A percentile compares a stretch with the other conserved stretches of the same genome.
phyloP scores from a whole-genome alignment of 2,113 vertebrate species.

The Cromileptes altivelis region DNA sequence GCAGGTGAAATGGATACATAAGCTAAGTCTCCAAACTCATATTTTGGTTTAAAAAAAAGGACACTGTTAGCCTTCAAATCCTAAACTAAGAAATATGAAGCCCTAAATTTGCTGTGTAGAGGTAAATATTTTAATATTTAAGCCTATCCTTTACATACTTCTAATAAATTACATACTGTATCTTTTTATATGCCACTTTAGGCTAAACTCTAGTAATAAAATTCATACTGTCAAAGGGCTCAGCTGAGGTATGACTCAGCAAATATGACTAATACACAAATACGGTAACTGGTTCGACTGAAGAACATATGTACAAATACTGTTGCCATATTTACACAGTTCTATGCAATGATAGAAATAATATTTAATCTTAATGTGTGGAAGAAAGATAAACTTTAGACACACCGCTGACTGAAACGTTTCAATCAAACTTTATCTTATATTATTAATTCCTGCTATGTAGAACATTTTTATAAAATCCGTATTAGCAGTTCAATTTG shows the following conservation, averaged over 20 bases:
- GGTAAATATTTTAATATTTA: conserved; percentile 39
- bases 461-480: conserved; percentile 36
- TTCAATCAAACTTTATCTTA: not conserved
- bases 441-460: conserved; percentile 24
- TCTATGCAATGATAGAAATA: conserved; percentile 53
- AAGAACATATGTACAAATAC: conserved; percentile 76
- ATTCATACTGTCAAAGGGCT: conserved; percentile 41
- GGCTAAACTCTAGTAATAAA: conserved; percentile 49
- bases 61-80: conserved; percentile 31
- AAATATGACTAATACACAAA: conserved; percentile 30
- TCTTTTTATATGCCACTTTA: conserved; percentile 40
- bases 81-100: conserved; percentile 43
- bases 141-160: conserved; percentile 44
- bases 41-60: not conserved
- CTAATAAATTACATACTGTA: conserved; percentile 57
- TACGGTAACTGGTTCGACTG: conserved; percentile 29
- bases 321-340: conserved; percentile 72
- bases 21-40: not conserved
- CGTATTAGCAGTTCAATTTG: conserved; percentile 2
- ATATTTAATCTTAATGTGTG: conserved; percentile 27
- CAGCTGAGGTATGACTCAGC: conserved; percentile 18
- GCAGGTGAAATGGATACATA: conserved; percentile 12
- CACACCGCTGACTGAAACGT: conserved; percentile 6
- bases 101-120: conserved; percentile 18
- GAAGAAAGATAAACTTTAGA: conserved; percentile 34